Conservation (phyloP, 2,113 vertebrate species). For the Herpetotheres cachinnans region DNA sequence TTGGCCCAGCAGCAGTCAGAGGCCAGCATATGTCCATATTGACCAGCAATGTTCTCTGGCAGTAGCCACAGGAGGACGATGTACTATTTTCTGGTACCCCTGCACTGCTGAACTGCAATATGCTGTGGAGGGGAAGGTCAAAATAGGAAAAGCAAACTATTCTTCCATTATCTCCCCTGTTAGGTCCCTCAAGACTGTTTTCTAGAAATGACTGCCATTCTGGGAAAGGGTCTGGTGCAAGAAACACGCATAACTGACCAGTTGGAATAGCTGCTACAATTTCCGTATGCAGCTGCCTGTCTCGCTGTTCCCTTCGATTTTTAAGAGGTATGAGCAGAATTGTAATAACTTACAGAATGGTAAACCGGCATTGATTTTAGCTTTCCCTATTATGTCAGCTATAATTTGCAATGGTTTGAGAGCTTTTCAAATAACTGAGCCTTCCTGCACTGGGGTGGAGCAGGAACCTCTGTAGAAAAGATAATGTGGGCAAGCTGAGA, state of each 20-base stretch:
- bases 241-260: not conserved
- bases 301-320: not conserved
- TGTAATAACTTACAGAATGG: not conserved
- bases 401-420: not conserved
- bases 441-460: not conserved
- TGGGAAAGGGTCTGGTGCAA: not conserved
- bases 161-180: not conserved
- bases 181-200: not conserved
- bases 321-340: not conserved
- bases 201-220: not conserved
- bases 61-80: not conserved
- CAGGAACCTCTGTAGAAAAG: not conserved
- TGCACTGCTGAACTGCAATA: not conserved
- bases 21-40: not conserved
- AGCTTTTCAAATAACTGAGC: not conserved
- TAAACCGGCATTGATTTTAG: not conserved
- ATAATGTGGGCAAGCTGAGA: not conserved
- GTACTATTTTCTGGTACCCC: not conserved
- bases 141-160: not conserved
- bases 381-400: not conserved
- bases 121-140: not conserved
- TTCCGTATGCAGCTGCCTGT: not conserved
- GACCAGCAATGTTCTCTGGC: not conserved
- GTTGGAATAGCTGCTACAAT: rapidly evolving
- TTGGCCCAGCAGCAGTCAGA: not conserved